phyloP scores from a whole-genome alignment of 2,113 vertebrate genomes.

The Podarcis muralis region DNA sequence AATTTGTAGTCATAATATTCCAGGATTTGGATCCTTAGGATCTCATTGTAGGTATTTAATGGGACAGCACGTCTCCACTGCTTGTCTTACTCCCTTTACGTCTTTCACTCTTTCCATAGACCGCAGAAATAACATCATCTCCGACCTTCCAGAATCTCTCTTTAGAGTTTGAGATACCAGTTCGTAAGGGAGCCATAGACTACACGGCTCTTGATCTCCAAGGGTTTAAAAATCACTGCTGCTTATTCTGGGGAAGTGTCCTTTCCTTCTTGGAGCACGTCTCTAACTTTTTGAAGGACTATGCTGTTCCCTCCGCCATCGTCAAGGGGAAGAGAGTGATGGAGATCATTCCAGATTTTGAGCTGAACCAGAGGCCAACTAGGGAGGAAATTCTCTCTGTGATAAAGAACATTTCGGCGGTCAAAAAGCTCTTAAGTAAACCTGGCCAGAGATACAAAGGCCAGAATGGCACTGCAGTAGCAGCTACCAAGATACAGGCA shows the following conservation, averaged over 20 bases:
- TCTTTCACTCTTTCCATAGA: constrained; percentile 63
- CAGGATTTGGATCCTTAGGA: not conserved
- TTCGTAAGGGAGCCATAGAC: constrained; percentile 73
- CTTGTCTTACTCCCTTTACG: not conserved
- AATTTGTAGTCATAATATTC: not conserved
- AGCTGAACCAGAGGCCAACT: constrained; percentile 58
- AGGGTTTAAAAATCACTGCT: constrained; percentile 76
- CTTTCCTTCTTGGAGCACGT: constrained; percentile 69
- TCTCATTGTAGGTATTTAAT: not conserved
- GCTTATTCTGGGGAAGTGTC: constrained; percentile 73
- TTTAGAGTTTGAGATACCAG: constrained; percentile 56
- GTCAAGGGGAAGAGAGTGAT: constrained; percentile 69
- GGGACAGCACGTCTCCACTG: not conserved
- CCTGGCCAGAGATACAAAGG: constrained; percentile 84
- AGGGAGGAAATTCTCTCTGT: constrained; percentile 68
- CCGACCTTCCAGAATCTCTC: constrained; percentile 37
- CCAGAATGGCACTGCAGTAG: constrained; percentile 69
- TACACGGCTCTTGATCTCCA: constrained; percentile 71
- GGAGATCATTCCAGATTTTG: constrained; percentile 62
- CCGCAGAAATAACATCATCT: not conserved
- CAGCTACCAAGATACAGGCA: constrained; percentile 78
- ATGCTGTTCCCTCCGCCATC: constrained; percentile 76
- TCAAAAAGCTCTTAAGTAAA: constrained; percentile 63
- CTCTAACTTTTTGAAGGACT: constrained; percentile 76
- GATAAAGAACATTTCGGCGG: constrained; percentile 73